Conservation (phyloP, 2,888 invertebrate species). For the Caenorhabditis auriculariae region DNA sequence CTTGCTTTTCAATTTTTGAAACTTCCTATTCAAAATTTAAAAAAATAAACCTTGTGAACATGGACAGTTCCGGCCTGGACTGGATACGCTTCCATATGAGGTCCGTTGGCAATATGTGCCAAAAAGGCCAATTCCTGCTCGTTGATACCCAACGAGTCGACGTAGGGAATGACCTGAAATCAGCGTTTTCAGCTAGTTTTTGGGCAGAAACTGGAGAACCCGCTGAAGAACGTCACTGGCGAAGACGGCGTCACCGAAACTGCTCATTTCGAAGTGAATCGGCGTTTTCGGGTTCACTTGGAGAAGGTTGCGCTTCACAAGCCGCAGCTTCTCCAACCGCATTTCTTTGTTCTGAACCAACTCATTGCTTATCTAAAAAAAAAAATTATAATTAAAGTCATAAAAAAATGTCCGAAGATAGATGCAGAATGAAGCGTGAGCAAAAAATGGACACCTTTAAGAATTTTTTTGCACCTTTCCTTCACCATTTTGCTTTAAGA, state of each 20-base stretch:
- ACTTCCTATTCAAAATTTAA: neutral
- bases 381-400: neutral
- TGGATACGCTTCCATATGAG: slow-evolving; percentile 63
- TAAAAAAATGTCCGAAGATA: neutral
- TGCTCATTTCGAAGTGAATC: slow-evolving; percentile 66
- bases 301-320: slow-evolving; percentile 62
- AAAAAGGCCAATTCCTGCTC: slow-evolving; percentile 67
- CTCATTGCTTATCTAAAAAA: neutral
- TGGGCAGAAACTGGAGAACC: slow-evolving; percentile 49
- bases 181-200: neutral
- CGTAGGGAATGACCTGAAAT: slow-evolving; percentile 64
- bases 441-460: neutral
- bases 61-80: slow-evolving; percentile 62
- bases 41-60: slow-evolving; percentile 65
- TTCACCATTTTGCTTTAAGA: too few relatives aligned
- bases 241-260: slow-evolving; percentile 64
- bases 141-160: slow-evolving; percentile 66
- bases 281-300: slow-evolving; percentile 63
- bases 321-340: slow-evolving; percentile 59
- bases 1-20: slow-evolving; percentile 1
- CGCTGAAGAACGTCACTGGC: slow-evolving; percentile 63
- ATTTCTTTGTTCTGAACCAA: slow-evolving; percentile 46
- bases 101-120: slow-evolving; percentile 64
- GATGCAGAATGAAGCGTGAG: neutral
- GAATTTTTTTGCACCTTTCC: too few relatives aligned